These are phyloP conservation scores for Micronycteris hirsuta DNA, from an alignment of 2,113 vertebrate genomes.

Conservation along the genomic window DNA sequence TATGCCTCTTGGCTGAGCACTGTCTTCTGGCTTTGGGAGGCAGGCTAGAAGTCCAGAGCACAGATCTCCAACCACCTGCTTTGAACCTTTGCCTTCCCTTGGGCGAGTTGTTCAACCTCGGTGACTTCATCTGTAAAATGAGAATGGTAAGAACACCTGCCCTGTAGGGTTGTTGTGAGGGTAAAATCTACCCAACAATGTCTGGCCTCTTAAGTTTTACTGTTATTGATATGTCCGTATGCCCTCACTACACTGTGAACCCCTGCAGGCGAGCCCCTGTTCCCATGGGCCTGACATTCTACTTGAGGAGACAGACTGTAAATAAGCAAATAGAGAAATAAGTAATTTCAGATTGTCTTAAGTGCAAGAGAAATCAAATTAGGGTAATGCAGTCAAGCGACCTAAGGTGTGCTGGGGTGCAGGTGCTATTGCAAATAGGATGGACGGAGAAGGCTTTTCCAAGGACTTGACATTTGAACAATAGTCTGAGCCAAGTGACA, in stretches of 20 bases:
- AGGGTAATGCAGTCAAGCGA: background rate
- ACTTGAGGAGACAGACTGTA: background rate
- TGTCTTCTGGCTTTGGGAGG: background rate
- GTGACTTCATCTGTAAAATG: background rate
- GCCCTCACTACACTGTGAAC: background rate
- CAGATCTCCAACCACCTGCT: background rate
- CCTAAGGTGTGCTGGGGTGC: background rate
- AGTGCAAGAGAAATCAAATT: background rate
- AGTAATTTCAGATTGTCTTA: background rate
- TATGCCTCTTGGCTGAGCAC: background rate
- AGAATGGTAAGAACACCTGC: background rate
- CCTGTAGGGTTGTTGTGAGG: background rate
- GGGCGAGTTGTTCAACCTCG: background rate
- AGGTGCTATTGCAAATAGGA: background rate
- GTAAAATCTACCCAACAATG: background rate
- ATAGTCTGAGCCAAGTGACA: background rate
- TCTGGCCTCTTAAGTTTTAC: background rate
- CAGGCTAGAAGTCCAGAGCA: background rate
- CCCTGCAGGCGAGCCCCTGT: background rate
- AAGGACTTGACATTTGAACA: background rate
- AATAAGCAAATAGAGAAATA: background rate
- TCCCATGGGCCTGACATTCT: background rate
- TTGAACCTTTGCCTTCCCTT: background rate
- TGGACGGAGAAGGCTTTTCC: background rate
- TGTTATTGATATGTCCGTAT: background rate